These are phyloP conservation scores for Zeugodacus cucurbitae DNA, from an alignment of 1,140 invertebrate species.

Conservation along the genomic window DNA sequence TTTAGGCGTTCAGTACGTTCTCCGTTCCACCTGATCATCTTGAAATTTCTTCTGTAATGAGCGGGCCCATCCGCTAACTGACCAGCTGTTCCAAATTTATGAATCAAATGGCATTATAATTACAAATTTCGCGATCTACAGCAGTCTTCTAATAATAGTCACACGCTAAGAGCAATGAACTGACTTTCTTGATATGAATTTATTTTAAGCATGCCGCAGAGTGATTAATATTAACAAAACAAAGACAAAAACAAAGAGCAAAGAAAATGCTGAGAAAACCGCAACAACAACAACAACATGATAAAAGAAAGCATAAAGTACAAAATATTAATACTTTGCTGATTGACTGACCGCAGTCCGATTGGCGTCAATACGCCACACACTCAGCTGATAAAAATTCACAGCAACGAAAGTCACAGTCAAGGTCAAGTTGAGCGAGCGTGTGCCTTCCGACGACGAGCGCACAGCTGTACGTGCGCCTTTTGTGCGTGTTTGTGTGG, in stretches of 20 bases:
- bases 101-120: too few relatives aligned
- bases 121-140: too few relatives aligned
- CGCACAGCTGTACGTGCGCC: neutral
- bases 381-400: conserved; percentile 15
- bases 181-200: neutral
- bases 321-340: neutral
- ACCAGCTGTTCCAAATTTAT: too few relatives aligned
- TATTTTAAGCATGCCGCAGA: neutral
- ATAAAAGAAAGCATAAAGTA: neutral
- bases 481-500: neutral
- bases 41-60: too few relatives aligned
- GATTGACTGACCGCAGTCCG: neutral
- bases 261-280: neutral
- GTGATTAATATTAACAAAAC: neutral
- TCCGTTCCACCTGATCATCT: too few relatives aligned
- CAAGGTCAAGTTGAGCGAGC: conserved; percentile 41
- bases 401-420: conserved; percentile 42
- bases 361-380: neutral
- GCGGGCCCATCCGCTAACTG: too few relatives aligned
- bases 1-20: too few relatives aligned
- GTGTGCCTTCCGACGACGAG: neutral
- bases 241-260: neutral
- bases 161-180: neutral
- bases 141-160: neutral
- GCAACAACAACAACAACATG: neutral